Base-by-base conservation (phyloP, 2,888 invertebrate species). In the Notodonta dromedarius region DNA sequence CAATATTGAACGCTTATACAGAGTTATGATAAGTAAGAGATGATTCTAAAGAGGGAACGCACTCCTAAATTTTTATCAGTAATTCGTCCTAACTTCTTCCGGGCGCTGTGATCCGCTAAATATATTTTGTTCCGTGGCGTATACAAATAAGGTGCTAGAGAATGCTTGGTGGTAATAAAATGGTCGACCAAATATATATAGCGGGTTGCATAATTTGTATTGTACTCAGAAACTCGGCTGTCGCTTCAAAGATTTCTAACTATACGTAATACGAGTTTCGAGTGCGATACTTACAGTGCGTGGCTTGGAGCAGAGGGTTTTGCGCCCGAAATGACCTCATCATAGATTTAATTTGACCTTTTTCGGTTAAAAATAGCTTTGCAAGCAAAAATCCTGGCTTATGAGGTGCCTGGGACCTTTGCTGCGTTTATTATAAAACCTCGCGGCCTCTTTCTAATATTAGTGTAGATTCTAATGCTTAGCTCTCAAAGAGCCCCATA, bases 1-100 rank as follows among this genome's bases (percentile, higher is more conserved):
- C 85, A 83, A 87, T 81, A 81, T 77, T 75, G 77, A 85, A 88
- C 79, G 89, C 89, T 89, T 90, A 84, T 71, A 72, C 69, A 75
- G 77, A 72, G 75, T 67, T 80, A 77, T 76, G 70, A 76, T 86
- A 86, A 82, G 79, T 80, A 84, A 85, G 74, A 78, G 61, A 69
- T 80, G 76, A 78, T 83, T 84, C 81, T 83, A 79, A 82, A 57
- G 62, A 54, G n/a, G 54, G 62, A 65, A 55, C 52, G 44, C 82
- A 72, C 77, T 83, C 82, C 79, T 82, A 79, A 82, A 83, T 74
- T 76, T 24, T 78, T 82, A 81, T 83, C 81, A 83, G 80, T 77
- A 69, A 85, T 85, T 84, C 87, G 89, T 90, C 88, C 89, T 85
- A 65, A 60, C 66, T 74, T 63, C 58, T 59, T 35, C 60, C 52